Evolutionary conservation across 2,797 vertebrate species (phyloP).

Genomic region (Hemitrygon akajei): DNA sequence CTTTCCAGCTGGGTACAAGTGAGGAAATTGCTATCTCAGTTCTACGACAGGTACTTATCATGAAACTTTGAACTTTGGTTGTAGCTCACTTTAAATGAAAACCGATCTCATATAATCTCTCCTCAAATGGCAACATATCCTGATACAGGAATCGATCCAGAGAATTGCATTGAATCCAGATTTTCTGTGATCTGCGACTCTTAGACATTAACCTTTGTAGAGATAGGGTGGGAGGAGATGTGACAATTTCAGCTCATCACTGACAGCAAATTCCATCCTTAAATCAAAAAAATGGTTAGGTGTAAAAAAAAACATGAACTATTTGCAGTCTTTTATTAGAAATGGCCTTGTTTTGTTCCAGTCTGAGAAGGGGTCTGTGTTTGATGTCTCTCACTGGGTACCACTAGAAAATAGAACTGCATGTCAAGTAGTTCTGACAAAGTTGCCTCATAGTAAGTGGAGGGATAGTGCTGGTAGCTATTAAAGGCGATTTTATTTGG

Average conservation of each 20-base stretch:
- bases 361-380: neutral
- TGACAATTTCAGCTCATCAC: neutral
- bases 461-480: neutral
- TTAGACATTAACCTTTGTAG: neutral
- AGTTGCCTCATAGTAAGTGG: neutral
- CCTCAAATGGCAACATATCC: too few species aligned
- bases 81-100: too few species aligned
- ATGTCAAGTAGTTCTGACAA: neutral
- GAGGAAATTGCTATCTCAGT: too few species aligned
- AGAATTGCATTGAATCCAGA: too few species aligned
- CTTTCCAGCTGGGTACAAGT: too few species aligned
- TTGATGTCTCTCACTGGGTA: neutral
- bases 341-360: too few species aligned
- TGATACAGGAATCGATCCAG: too few species aligned
- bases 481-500: neutral
- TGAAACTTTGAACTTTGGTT: too few species aligned
- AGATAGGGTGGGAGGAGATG: neutral
- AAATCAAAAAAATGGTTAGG: neutral
- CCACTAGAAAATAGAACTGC: neutral
- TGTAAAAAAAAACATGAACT: neutral
- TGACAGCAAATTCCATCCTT: neutral
- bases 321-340: neutral
- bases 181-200: neutral
- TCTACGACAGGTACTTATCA: too few species aligned
- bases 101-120: too few species aligned